Conservation (phyloP, 2,113 vertebrate species). For the Galeopterus variegatus region DNA sequence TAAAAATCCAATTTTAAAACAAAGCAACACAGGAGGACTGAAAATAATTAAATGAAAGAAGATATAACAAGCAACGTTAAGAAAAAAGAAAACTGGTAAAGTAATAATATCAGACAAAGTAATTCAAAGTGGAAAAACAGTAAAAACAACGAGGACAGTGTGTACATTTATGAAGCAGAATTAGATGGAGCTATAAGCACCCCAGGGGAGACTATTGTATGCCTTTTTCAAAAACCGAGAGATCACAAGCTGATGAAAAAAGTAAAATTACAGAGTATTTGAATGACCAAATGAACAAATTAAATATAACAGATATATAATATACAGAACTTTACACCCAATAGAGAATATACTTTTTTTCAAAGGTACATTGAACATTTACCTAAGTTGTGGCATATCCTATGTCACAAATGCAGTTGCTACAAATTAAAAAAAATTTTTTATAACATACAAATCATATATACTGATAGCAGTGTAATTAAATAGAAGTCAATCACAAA, state of each 20-base stretch:
- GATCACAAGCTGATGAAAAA: not conserved
- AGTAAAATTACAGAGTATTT: not conserved
- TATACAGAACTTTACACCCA: not conserved
- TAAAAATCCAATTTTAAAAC: not conserved
- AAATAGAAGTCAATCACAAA: not conserved
- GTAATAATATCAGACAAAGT: not conserved
- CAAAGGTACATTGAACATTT: not conserved
- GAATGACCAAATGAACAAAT: not conserved
- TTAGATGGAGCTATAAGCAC: rapidly evolving
- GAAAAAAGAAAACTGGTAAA: not conserved
- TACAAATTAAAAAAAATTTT: not conserved
- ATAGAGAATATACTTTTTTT: not conserved
- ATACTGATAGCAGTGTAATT: not conserved
- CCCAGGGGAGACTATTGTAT: rapidly evolving
- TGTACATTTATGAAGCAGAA: too few relatives aligned
- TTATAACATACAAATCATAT: too few relatives aligned
- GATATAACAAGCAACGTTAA: not conserved
- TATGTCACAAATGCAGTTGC: not conserved
- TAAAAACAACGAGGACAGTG: not conserved
- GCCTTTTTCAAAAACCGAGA: not conserved
- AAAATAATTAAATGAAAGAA: not conserved
- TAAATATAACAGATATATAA: too few relatives aligned
- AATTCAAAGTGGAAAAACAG: not conserved
- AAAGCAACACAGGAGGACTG: not conserved
- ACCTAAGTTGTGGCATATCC: not conserved